phyloP scores from a whole-genome alignment of 2,888 invertebrate species.

The Drosophila stalkeri region DNA sequence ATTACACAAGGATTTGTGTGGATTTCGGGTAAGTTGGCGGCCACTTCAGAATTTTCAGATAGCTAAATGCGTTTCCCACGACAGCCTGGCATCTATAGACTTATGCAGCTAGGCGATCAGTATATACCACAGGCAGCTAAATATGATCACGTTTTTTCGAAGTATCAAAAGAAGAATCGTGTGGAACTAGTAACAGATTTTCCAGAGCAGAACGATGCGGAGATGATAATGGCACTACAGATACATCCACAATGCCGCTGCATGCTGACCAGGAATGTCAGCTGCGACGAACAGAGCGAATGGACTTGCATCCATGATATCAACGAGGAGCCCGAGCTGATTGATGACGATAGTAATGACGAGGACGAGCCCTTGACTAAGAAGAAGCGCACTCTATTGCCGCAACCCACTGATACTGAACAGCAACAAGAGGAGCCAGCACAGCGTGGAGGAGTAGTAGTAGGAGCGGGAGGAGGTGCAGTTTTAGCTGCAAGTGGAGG shows the following conservation, averaged over 20 bases:
- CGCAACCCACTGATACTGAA: conserved; percentile 3
- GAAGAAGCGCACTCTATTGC: conserved; percentile 40
- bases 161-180: conserved; percentile 90
- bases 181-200: conserved; percentile 97
- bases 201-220: conserved; percentile 93
- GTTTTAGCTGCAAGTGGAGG: neutral
- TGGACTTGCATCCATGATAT: conserved; percentile 98
- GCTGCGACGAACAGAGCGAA: conserved; percentile 94
- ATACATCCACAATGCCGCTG: conserved; percentile 89
- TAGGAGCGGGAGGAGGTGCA: no score
- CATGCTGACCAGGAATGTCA: conserved; percentile 94
- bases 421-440: neutral
- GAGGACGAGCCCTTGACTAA: conserved; percentile 61
- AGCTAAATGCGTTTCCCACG: conserved; percentile 62
- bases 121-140: conserved; percentile 92
- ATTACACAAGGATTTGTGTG: conserved; percentile 91
- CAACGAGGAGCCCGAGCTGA: conserved; percentile 87
- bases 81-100: conserved; percentile 94
- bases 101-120: conserved; percentile 95
- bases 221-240: conserved; percentile 94
- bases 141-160: conserved; percentile 93
- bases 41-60: neutral
- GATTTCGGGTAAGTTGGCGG: conserved; percentile 89
- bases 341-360: conserved; percentile 77
- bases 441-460: neutral